Conservation (phyloP, 2,797 vertebrate genomes). For the Mus spretus region DNA sequence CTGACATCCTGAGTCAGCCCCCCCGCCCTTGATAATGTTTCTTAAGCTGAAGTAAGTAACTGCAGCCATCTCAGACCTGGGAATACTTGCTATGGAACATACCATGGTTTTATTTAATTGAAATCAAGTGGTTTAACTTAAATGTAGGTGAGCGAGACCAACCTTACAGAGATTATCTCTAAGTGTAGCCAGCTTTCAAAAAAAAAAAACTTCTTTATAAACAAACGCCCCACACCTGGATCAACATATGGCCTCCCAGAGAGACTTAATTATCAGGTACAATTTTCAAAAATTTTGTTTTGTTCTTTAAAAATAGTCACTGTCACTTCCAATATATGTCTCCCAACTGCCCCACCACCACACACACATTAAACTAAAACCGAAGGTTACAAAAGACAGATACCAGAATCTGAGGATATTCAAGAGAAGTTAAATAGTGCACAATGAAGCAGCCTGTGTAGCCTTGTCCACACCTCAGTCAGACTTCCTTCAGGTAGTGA, state of each 20-base stretch:
- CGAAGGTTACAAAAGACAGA: neutral
- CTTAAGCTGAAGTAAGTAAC: constrained; percentile 20
- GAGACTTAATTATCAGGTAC: neutral
- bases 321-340: neutral
- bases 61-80: neutral
- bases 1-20: neutral
- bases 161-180: constrained; percentile 38
- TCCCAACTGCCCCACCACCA: fast-evolving
- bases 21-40: neutral
- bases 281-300: constrained; percentile 31
- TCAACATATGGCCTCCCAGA: constrained; percentile 31
- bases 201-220: neutral
- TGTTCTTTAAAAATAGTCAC: constrained; percentile 56
- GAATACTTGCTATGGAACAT: constrained; percentile 21
- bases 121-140: constrained; percentile 60
- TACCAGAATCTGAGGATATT: neutral
- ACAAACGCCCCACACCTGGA: neutral
- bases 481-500: constrained; percentile 6
- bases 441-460: neutral
- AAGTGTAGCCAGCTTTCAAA: neutral
- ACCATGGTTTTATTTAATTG: constrained; percentile 33
- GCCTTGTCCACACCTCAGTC: neutral
- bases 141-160: constrained; percentile 41
- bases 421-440: neutral
- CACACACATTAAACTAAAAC: neutral